Base-by-base conservation (phyloP, 2,888 invertebrate genomes). In the Aleiodes leptofemur region DNA sequence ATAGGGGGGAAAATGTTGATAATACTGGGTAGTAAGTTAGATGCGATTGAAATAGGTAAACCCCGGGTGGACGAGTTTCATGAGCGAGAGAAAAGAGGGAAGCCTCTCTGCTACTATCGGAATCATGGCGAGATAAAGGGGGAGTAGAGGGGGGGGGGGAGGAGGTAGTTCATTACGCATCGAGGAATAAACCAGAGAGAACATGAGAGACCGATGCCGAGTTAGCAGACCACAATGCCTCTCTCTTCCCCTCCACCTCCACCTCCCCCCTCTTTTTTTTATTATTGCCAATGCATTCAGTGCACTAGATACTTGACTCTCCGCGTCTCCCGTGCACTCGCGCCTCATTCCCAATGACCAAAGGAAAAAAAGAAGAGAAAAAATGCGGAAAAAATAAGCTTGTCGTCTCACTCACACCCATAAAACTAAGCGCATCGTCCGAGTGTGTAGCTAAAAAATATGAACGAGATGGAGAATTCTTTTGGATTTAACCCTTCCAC, bases 151-250 rank as follows among this genome's bases (percentile, higher is more conserved):
- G 69, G 77, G 78, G 78, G 23, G 23, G 23, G 23, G 23, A 23
- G 23, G 23, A 23, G 23, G 76, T 81, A 84, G 84, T 86, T 85
- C 85, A 85, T 85, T 86, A 85, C 83, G 83, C 83, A 85, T 85
- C 83, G 83, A 84, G 84, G 85, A 86, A 84, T 85, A 85, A 83
- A 83, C 81, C 78, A 82, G 82, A 85, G 83, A 77, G 83, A 82
- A 79, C 72, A 75, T 72, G 78, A 76, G 70, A 16, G 43, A 11
- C 43, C 11, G 16, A 66, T 68, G 72, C 73, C 72, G 78, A 69
- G 79, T 75, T 66, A 73, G 77, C 76, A 73, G 69, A 73, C 70
- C 64, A 71, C 57, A 9, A 51, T 57, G n/a, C 55, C 23, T 23
- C 23, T 23, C 23, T 48, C 53, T 57, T 16, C 11, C 71, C 69